These are phyloP conservation scores for Beaufortia kweichowensis DNA, from an alignment of 2,113 vertebrate genomes.

Conservation along the genomic window DNA sequence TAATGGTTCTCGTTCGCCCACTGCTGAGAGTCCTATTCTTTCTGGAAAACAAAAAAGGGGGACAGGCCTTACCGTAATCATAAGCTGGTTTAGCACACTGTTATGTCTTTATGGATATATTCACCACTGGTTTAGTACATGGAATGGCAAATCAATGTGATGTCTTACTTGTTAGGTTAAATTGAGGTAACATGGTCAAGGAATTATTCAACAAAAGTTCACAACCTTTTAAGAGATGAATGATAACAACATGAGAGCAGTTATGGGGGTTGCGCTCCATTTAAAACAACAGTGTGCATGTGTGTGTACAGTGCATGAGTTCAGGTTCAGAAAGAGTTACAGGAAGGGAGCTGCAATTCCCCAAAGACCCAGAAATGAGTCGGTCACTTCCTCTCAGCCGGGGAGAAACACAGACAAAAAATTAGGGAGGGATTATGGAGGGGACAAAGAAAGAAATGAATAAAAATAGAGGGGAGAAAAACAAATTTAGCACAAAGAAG, in stretches of 20 bases:
- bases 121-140: background rate
- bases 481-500: background rate
- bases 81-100: background rate
- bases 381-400: conserved; percentile 71
- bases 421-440: background rate
- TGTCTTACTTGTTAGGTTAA: background rate
- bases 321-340: conserved; percentile 67
- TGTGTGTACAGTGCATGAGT: conserved; percentile 28
- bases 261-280: background rate
- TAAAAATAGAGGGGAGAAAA: background rate
- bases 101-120: background rate
- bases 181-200: too few species aligned
- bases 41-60: conserved; percentile 45
- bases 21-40: conserved; percentile 57
- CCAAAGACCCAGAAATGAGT: conserved; percentile 69
- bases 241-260: conserved; percentile 11
- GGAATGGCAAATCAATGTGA: background rate
- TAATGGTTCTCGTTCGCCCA: conserved; percentile 34
- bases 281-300: conserved; percentile 1
- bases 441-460: background rate
- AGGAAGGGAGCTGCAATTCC: conserved; percentile 75
- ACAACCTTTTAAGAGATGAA: background rate
- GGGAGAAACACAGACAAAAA: conserved; percentile 37
- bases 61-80: background rate
- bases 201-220: background rate